phyloP scores from a whole-genome alignment of 2,888 invertebrate species.

The Galeruca laticollis region DNA sequence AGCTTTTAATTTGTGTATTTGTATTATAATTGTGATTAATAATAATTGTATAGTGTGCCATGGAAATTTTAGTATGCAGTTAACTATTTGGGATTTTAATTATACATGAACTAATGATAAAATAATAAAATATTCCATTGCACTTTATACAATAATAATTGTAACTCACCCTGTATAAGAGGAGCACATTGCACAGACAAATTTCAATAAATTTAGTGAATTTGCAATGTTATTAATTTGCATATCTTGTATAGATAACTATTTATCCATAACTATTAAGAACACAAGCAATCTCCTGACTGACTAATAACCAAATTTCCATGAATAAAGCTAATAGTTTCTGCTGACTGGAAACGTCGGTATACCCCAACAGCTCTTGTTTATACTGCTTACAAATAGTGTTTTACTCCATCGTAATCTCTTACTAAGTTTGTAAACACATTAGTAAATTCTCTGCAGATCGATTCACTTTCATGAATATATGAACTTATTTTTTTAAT shows the following conservation, averaged over 20 bases:
- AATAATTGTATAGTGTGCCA: too few species aligned
- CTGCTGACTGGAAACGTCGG: slow-evolving; percentile 49
- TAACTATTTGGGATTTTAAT: too few species aligned
- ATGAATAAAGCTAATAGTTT: slow-evolving; percentile 42
- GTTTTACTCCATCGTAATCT: slow-evolving; percentile 43
- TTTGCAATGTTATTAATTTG: neutral
- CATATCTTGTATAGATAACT: neutral
- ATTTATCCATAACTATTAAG: slow-evolving; percentile 3
- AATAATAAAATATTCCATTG: too few species aligned
- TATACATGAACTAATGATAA: too few species aligned
- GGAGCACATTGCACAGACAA: too few species aligned
- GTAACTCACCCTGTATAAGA: too few species aligned
- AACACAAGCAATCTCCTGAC: slow-evolving; percentile 18
- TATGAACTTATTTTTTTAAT: too few species aligned
- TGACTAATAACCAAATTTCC: slow-evolving; percentile 17
- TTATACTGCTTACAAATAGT: slow-evolving; percentile 49
- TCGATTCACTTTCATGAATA: neutral
- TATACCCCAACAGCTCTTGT: slow-evolving; percentile 51
- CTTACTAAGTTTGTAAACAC: slow-evolving; percentile 52
- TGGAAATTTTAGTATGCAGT: too few species aligned
- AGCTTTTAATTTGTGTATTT: too few species aligned
- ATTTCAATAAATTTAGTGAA: too few species aligned
- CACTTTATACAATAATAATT: too few species aligned
- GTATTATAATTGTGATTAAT: too few species aligned
- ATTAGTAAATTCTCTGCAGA: slow-evolving; percentile 47